Base-by-base conservation (phyloP, 2,797 vertebrate species). In the Clarias platycephalus region DNA sequence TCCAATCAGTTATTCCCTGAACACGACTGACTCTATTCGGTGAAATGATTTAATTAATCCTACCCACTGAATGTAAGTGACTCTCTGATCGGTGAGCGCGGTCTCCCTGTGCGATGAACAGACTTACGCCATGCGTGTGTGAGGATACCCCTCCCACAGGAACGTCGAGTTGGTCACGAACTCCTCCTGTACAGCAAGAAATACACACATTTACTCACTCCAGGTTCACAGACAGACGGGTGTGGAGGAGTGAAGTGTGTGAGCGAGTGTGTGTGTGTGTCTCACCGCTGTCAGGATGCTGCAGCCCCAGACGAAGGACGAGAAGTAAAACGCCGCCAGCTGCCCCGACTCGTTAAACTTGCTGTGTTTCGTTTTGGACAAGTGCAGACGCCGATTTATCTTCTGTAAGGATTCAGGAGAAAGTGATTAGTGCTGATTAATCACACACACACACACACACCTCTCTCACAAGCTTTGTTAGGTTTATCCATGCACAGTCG, bases 311-410 rank as follows among this genome's bases (percentile, higher is more conserved):
- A 95, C 58, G 90, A 96, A 95, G 85, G 96, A 97, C 91, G 95
- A 94, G 80, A 96, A 90, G 92, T 96, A 96, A 93, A 96, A 97
- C 31, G 93, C 94, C 1, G 93, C 95, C 1, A 97, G 94, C 89
- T 96, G 96, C 62, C 96, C 96, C 0, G 95, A 96, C 85, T 96
- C 95, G n/a, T 96, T 96, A 92, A 96, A 96, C 93, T 96, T 96
- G 94, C 95, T 97, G 93, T 96, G 95, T 89, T 96, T 96, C 55
- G 94, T 96, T 93, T 96, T 95, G 26, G 96, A 96, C 81, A 97
- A 92, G 87, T 96, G 95, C 83, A 96, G 91, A 82, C 92, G 91
- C 84, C 95, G 92, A 90, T 95, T 96, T 91, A 96, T 96, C 94
- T 96, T 96, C 96, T 96, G n/a, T 9, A 79, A 44, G 28, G 26